phyloP scores from a whole-genome alignment of 2,797 vertebrate species.

The Gastrophryne carolinensis region DNA sequence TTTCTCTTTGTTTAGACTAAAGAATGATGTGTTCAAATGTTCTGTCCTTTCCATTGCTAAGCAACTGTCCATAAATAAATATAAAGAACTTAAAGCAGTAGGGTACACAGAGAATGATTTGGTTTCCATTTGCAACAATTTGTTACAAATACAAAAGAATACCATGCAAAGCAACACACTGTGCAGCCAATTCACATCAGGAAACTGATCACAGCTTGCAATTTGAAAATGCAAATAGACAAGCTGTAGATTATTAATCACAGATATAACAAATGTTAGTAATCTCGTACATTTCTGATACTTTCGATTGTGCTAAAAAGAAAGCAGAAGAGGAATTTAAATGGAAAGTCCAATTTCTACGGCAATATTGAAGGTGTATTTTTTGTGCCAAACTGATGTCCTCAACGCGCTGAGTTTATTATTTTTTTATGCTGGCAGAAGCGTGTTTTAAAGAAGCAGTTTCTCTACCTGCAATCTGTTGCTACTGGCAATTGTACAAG shows the following conservation, averaged over 20 bases:
- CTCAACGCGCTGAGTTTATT: no score
- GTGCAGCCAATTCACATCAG: slow-evolving; percentile 46
- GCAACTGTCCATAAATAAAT: slow-evolving; percentile 27
- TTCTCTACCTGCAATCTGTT: no score
- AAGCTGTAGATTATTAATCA: slow-evolving; percentile 45
- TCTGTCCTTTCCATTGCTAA: slow-evolving; percentile 10
- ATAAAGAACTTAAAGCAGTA: slow-evolving; percentile 36
- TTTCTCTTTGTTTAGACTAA: background rate
- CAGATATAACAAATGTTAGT: slow-evolving; percentile 37
- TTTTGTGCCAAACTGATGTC: no score
- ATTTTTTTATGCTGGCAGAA: no score
- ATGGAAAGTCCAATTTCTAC: no score
- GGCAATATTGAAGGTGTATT: no score
- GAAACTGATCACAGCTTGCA: slow-evolving; percentile 48
- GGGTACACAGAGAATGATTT: slow-evolving; percentile 35
- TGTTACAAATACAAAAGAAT: slow-evolving; percentile 47
- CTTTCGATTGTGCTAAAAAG: no score
- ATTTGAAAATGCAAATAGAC: slow-evolving; percentile 47
- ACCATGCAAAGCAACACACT: slow-evolving; percentile 34
- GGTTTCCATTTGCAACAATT: slow-evolving; percentile 46
- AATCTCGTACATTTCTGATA: slow-evolving; percentile 39
- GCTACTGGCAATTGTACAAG: no score
- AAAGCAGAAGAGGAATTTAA: no score
- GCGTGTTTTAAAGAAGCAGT: no score
- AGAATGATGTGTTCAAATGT: background rate